Evolutionary conservation across 2,888 invertebrate genomes (phyloP).

Genomic region (Euproctis similis): DNA sequence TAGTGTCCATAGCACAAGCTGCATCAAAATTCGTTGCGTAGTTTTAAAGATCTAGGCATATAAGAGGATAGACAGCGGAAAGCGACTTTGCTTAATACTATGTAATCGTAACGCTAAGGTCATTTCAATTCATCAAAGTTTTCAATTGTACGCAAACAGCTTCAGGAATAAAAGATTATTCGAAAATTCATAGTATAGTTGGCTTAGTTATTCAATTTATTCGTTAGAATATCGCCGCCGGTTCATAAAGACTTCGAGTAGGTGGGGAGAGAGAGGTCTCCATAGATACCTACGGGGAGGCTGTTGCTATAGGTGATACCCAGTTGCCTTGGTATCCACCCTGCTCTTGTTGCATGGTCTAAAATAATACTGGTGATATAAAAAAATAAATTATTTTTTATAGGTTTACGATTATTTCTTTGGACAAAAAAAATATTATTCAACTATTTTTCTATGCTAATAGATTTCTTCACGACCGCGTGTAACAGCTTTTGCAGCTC

Average conservation of each 20-base stretch:
- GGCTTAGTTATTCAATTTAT: conserved; percentile 28
- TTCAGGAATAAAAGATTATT: conserved; percentile 31
- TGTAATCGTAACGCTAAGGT: too few species aligned
- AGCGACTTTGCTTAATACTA: too few species aligned
- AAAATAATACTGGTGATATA: conserved; percentile 16
- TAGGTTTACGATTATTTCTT: too few species aligned
- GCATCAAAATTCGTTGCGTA: too few species aligned
- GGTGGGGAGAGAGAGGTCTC: conserved; percentile 43
- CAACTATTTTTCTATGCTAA: too few species aligned
- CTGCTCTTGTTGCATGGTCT: conserved; percentile 22
- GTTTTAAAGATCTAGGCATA: too few species aligned
- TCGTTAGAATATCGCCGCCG: conserved; percentile 34
- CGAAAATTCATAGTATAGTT: conserved; percentile 41
- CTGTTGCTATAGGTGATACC: conserved; percentile 60
- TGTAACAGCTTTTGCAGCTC: too few species aligned
- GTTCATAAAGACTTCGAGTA: conserved; percentile 50
- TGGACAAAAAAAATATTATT: too few species aligned
- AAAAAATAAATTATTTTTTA: conserved; percentile 1
- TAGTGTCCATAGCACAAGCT: too few species aligned
- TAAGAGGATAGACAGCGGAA: too few species aligned
- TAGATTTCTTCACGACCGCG: too few species aligned
- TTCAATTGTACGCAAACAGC: conserved; percentile 28
- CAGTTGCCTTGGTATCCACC: conserved; percentile 52
- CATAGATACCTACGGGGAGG: conserved; percentile 53
- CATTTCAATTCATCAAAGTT: conserved; percentile 14